phyloP scores from a whole-genome alignment of 2,888 invertebrate genomes.

The Eucriotettix oculatus region DNA sequence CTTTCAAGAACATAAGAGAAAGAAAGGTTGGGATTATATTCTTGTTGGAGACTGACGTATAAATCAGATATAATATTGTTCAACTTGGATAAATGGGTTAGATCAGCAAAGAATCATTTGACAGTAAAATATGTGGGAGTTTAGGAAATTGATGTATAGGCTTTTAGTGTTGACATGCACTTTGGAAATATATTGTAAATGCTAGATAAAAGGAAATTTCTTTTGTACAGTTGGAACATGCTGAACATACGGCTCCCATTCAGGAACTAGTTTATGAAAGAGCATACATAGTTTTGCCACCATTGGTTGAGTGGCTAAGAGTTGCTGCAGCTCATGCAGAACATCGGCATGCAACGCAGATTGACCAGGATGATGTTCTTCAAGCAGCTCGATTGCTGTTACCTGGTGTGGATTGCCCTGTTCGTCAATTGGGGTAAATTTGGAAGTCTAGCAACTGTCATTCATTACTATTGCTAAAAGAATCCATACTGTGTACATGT shows the following conservation, averaged over 20 bases:
- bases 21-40: no score
- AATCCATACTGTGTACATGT: no score
- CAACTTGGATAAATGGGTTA: no score
- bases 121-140: no score
- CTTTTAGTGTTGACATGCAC: no score
- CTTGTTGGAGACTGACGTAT: no score
- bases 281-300: slow-evolving; percentile 75
- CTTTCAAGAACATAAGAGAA: no score
- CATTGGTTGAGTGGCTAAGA: slow-evolving; percentile 79
- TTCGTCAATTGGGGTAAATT: slow-evolving; percentile 48
- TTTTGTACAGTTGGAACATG: slow-evolving; percentile 43
- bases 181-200: no score
- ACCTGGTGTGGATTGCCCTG: slow-evolving; percentile 80
- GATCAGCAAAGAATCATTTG: no score
- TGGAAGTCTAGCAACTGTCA: background rate
- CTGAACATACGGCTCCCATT: slow-evolving; percentile 32
- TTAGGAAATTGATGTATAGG: no score
- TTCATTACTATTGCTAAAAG: background rate
- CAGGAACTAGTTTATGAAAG: slow-evolving; percentile 72
- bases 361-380: slow-evolving; percentile 74
- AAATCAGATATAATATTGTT: no score
- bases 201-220: background rate
- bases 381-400: slow-evolving; percentile 72
- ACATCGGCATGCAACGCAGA: slow-evolving; percentile 55
- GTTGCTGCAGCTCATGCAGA: slow-evolving; percentile 70